Evolutionary conservation across 2,888 invertebrate genomes (phyloP).

Genomic region (Phaonia tiefii): DNA sequence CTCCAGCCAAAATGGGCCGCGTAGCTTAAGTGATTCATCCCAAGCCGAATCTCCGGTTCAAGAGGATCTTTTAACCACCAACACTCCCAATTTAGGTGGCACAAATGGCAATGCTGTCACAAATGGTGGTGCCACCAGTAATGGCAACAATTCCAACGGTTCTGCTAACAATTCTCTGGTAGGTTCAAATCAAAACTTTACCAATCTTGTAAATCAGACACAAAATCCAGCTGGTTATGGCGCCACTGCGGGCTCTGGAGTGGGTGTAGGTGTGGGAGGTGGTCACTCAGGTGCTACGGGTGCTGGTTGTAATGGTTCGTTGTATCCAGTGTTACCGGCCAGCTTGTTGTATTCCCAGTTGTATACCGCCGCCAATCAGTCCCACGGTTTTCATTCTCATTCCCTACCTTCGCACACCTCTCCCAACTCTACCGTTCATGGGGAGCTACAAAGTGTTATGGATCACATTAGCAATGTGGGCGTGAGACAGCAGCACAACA

Average conservation of each 20-base stretch:
- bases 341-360: slow-evolving; percentile 91
- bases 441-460: slow-evolving; percentile 88
- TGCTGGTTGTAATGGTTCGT: slow-evolving; percentile 86
- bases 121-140: slow-evolving; percentile 69
- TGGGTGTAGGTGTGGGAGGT: slow-evolving; percentile 69
- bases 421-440: slow-evolving; percentile 83
- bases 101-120: slow-evolving; percentile 81
- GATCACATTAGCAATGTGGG: slow-evolving; percentile 86
- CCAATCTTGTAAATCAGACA: slow-evolving; percentile 83
- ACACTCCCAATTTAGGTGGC: slow-evolving; percentile 84
- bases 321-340: slow-evolving; percentile 90
- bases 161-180: slow-evolving; percentile 74
- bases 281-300: slow-evolving; percentile 71
- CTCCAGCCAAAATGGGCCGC: slow-evolving; percentile 84
- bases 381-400: slow-evolving; percentile 87
- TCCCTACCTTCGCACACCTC: slow-evolving; percentile 85
- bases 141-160: slow-evolving; percentile 64
- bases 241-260: slow-evolving; percentile 80
- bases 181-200: slow-evolving; percentile 80
- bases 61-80: slow-evolving; percentile 86
- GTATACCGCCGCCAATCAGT: slow-evolving; percentile 89
- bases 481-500: slow-evolving; percentile 81
- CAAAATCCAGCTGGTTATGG: slow-evolving; percentile 81
- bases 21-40: slow-evolving; percentile 91
- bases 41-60: slow-evolving; percentile 92